Conservation (phyloP, 2,797 vertebrate genomes). For the Acanthis flammea region DNA sequence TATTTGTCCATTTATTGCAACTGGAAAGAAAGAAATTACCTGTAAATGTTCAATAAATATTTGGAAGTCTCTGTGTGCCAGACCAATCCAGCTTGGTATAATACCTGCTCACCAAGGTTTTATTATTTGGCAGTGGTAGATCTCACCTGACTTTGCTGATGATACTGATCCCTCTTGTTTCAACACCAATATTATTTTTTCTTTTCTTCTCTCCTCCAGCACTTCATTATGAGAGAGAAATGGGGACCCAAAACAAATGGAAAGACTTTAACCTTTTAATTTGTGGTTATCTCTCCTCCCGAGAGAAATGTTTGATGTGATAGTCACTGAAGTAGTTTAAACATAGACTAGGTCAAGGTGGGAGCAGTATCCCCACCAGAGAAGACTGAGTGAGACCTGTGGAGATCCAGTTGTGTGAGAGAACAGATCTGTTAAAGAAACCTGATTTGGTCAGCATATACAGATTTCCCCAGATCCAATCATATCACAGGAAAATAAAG, state of each 20-base stretch:
- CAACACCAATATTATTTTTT: background rate
- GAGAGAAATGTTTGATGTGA: background rate
- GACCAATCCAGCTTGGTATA: background rate
- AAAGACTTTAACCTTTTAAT: background rate
- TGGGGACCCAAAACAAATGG: background rate
- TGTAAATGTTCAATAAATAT: background rate
- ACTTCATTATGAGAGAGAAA: background rate
- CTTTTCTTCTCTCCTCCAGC: rapidly evolving
- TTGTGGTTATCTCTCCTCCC: background rate
- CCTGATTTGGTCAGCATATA: background rate
- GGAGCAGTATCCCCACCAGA: background rate
- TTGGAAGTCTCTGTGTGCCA: background rate
- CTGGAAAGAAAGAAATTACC: background rate
- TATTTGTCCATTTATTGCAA: background rate
- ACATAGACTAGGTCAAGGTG: background rate
- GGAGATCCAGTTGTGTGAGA: background rate
- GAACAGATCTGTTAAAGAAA: background rate
- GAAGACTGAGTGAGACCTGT: background rate
- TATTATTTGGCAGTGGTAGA: background rate
- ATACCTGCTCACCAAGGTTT: background rate
- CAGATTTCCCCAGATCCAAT: background rate
- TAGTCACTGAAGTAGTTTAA: background rate
- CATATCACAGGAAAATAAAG: background rate
- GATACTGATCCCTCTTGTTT: background rate
- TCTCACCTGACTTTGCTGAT: background rate